Percentiles rank a stretch among this genome's conserved stretches.
These are phyloP conservation scores for Coelinius sp. DNA, from an alignment of 2,888 invertebrate species.

Conservation along the genomic window DNA sequence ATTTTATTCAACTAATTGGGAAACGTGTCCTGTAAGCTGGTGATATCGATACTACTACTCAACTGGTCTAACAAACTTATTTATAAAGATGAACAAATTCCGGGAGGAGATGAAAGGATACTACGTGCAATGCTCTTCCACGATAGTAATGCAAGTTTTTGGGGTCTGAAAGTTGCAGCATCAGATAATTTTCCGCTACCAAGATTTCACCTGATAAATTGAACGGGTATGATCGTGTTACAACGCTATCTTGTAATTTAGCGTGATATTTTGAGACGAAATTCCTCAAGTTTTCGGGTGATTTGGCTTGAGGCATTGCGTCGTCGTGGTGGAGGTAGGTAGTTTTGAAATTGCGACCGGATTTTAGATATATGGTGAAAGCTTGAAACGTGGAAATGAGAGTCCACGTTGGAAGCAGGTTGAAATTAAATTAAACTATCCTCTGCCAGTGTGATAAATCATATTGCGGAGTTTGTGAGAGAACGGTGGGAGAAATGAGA, in stretches of 20 bases:
- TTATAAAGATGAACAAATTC: slow-evolving; percentile 4
- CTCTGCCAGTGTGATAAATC: slow-evolving; percentile 47
- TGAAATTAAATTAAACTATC: slow-evolving; percentile 51
- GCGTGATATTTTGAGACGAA: background rate
- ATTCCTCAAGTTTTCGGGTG: slow-evolving; percentile 23
- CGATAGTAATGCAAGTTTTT: background rate
- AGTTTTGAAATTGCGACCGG: slow-evolving; percentile 21
- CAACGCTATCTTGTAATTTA: background rate
- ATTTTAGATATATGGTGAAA: slow-evolving; percentile 26
- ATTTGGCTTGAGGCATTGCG: background rate
- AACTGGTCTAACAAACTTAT: background rate
- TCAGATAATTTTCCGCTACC: background rate
- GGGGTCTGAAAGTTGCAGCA: background rate
- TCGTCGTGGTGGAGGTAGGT: slow-evolving; percentile 2
- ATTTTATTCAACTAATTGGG: slow-evolving; percentile 54
- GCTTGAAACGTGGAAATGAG: slow-evolving; percentile 34
- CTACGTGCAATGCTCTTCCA: background rate
- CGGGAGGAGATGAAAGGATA: background rate
- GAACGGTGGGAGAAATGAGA: background rate
- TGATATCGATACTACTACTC: background rate
- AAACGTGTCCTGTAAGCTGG: slow-evolving; percentile 49
- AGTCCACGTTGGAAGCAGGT: slow-evolving; percentile 2
- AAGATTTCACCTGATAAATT: slow-evolving; percentile 3
- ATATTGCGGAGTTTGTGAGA: slow-evolving; percentile 39
- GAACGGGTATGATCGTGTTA: background rate